Percentiles rank a stretch among this genome's conserved stretches.
Conservation (phyloP, 53 echinoderm and acorn worm species). For the Echinarachnius parma region DNA sequence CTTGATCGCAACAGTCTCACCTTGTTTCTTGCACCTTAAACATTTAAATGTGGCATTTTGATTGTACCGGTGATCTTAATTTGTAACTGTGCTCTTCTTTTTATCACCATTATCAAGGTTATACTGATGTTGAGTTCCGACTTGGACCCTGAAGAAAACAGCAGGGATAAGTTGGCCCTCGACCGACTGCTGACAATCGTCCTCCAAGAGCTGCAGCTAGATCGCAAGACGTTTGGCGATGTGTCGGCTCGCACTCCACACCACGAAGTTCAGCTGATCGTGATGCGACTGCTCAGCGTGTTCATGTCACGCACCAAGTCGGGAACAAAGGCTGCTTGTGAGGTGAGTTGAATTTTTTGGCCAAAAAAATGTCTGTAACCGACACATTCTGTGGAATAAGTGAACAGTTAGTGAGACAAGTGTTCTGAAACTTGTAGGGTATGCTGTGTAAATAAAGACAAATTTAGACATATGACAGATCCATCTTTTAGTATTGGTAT, state of each 20-base stretch:
- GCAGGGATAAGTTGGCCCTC: conserved; percentile 73
- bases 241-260: conserved; percentile 77
- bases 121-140: conserved; percentile 95
- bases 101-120: conserved; percentile 46
- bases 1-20: conserved; percentile 68
- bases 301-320: conserved; percentile 99
- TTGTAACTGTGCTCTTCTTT: too few species aligned
- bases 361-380: too few species aligned
- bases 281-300: conserved; percentile 96
- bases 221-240: conserved; percentile 72
- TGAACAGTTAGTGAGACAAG: too few species aligned
- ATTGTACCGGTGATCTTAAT: too few species aligned
- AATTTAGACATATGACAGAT: too few species aligned
- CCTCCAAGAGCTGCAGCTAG: conserved; percentile 76
- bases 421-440: too few species aligned
- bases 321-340: conserved; percentile 87
- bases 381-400: too few species aligned
- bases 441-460: too few species aligned
- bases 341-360: conserved; percentile 65
- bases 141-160: conserved; percentile 83
- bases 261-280: conserved; percentile 97
- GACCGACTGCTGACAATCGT: conserved; percentile 74
- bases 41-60: too few species aligned
- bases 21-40: too few species aligned
- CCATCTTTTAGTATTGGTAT: too few species aligned